Conservation (phyloP, 2,888 invertebrate genomes). For the Erebia ligea region DNA sequence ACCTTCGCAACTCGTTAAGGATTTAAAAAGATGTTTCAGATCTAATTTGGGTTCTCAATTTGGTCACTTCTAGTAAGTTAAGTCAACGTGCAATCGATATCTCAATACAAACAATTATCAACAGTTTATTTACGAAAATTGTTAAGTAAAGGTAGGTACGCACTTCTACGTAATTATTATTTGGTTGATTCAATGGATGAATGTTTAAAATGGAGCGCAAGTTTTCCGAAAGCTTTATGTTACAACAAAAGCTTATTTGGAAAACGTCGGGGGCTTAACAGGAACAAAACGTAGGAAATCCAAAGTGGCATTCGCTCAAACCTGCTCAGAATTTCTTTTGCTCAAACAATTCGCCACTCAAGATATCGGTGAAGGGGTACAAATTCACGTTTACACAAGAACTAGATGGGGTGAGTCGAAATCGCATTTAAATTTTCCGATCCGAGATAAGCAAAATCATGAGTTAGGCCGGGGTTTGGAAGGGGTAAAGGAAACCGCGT, state of each 20-base stretch:
- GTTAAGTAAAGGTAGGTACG: too few species aligned
- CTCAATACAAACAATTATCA: too few species aligned
- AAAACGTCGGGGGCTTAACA: conserved; percentile 12
- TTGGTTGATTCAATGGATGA: neutral
- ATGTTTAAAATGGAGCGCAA: neutral
- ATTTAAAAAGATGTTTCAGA: too few species aligned
- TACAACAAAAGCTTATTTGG: conserved; percentile 25
- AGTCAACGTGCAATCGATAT: too few species aligned
- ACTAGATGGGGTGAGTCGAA: conserved; percentile 67
- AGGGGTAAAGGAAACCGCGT: conserved; percentile 79
- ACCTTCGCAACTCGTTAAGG: too few species aligned
- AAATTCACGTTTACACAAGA: conserved; percentile 65
- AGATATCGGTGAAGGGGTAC: conserved; percentile 55
- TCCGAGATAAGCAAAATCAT: conserved; percentile 80
- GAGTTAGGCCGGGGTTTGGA: conserved; percentile 64
- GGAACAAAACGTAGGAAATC: conserved; percentile 26
- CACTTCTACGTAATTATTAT: neutral
- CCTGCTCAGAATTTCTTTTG: conserved; percentile 33
- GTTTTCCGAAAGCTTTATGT: conserved; percentile 4
- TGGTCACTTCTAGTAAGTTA: too few species aligned
- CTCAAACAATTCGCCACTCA: conserved; percentile 40
- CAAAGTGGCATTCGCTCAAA: conserved; percentile 31
- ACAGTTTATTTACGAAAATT: too few species aligned
- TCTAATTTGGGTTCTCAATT: too few species aligned
- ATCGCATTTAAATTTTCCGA: conserved; percentile 79